phyloP scores from a whole-genome alignment of 2,888 invertebrate genomes.

The Stegophylla sp. region DNA sequence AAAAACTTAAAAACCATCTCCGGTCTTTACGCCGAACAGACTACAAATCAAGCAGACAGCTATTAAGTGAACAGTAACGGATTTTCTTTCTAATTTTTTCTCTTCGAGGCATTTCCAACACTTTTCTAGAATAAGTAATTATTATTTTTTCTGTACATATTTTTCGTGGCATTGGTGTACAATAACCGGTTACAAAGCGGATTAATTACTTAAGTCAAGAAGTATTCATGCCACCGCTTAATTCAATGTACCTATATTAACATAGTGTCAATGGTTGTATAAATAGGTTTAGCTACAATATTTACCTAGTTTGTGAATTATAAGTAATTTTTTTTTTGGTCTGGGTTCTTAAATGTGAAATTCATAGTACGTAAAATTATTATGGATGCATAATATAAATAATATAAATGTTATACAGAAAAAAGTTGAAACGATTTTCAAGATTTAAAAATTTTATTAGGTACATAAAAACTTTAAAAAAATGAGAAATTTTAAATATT shows the following conservation, averaged over 20 bases:
- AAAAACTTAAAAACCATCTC: constrained; percentile 53
- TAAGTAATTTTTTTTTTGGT: no score
- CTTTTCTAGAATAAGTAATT: neutral
- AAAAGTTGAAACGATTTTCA: no score
- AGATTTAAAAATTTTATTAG: no score
- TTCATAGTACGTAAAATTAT: no score
- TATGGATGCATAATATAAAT: no score
- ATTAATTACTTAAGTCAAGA: constrained; percentile 29
- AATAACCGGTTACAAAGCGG: constrained; percentile 1
- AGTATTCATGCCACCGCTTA: neutral
- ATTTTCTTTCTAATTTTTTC: constrained; percentile 27
- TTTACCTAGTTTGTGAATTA: neutral
- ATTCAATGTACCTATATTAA: neutral
- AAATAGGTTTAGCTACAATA: neutral
- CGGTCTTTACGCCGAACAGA: constrained; percentile 23
- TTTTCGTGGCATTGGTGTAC: no score
- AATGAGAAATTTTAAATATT: no score
- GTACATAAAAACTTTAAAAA: no score
- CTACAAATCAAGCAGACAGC: constrained; percentile 51
- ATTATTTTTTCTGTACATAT: constrained; percentile 5
- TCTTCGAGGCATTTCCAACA: neutral
- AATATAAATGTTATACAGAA: no score
- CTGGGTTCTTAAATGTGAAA: no score
- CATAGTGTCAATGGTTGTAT: no score
- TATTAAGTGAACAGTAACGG: constrained; percentile 45